Evolutionary conservation across 2,113 vertebrate species (phyloP).

Genomic region (Perca fluviatilis): DNA sequence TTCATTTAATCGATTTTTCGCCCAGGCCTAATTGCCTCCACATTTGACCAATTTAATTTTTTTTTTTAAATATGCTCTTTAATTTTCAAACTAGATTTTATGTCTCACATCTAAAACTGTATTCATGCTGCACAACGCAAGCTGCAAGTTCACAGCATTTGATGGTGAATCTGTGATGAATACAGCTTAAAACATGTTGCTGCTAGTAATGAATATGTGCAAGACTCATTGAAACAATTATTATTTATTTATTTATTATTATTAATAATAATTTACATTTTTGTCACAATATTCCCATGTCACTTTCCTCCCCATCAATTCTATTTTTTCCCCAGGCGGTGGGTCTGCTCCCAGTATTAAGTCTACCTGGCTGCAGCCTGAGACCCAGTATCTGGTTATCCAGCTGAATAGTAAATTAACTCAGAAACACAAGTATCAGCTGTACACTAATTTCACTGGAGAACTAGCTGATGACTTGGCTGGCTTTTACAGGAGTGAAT

Average conservation of each 20-base stretch:
- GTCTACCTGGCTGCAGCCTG: slow-evolving; percentile 60
- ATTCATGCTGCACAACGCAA: neutral
- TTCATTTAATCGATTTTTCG: no score
- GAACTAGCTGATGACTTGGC: slow-evolving; percentile 90
- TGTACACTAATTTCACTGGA: slow-evolving; percentile 84
- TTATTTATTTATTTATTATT: no score
- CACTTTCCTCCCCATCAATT: neutral
- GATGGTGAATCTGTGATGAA: neutral
- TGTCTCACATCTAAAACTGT: neutral
- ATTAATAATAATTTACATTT: no score
- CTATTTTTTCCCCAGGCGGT: neutral
- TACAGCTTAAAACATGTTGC: neutral
- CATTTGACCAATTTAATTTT: no score
- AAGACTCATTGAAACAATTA: neutral
- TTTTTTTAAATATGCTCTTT: no score
- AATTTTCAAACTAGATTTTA: no score
- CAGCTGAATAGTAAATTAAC: slow-evolving; percentile 70
- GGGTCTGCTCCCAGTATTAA: slow-evolving; percentile 44
- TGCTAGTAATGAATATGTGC: neutral
- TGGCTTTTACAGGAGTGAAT: slow-evolving; percentile 94
- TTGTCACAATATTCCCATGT: neutral
- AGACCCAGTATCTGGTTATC: slow-evolving; percentile 89
- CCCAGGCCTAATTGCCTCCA: no score
- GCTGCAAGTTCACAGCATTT: neutral
- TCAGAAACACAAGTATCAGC: slow-evolving; percentile 73